phyloP scores from a whole-genome alignment of 2,888 invertebrate genomes.

The Isoperla grammatica region DNA sequence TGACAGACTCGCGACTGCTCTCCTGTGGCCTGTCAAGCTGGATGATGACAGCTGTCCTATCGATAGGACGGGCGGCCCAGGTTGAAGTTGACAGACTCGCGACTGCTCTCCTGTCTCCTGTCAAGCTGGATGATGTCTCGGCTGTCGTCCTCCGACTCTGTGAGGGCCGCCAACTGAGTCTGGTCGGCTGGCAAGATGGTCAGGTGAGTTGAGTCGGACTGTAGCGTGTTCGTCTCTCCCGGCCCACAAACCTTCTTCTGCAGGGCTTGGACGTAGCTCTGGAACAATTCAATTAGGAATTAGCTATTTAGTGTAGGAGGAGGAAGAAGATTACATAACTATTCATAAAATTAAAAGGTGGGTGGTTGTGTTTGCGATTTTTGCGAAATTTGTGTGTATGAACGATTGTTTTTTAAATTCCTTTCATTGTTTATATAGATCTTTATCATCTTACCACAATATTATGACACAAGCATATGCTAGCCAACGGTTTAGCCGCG shows the following conservation, averaged over 20 bases:
- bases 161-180: conserved; percentile 47
- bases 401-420: no score
- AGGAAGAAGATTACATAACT: no score
- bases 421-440: no score
- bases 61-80: conserved; percentile 23
- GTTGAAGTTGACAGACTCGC: conserved; percentile 23
- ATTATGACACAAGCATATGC: no score
- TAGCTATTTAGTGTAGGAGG: no score
- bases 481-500: no score
- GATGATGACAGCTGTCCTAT: conserved; percentile 26
- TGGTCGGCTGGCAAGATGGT: conserved; percentile 69
- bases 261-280: conserved; percentile 76
- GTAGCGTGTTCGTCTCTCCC: conserved; percentile 59
- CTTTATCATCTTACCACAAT: no score
- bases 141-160: conserved; percentile 55
- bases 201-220: conserved; percentile 71
- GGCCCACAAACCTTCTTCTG: conserved; percentile 61
- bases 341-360: no score
- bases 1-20: conserved; percentile 15
- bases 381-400: no score
- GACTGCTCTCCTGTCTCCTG: conserved; percentile 20
- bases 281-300: no score
- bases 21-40: conserved; percentile 24
- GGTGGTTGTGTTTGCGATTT: no score
- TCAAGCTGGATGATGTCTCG: conserved; percentile 28